phyloP scores from a whole-genome alignment of 2,113 vertebrate species.

The Cervus canadensis region DNA sequence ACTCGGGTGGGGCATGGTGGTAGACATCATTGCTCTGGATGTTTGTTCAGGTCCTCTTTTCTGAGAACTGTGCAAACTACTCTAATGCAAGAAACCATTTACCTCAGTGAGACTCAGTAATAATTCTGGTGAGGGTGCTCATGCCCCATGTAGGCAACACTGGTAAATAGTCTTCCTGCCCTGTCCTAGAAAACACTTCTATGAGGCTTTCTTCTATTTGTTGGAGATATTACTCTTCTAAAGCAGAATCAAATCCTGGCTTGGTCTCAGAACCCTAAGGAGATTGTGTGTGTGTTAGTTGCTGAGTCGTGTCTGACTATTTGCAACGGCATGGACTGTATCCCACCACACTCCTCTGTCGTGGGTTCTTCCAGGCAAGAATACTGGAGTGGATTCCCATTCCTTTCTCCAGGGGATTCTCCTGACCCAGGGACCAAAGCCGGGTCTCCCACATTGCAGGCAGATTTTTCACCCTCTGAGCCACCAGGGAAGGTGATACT shows the following conservation, averaged over 20 bases:
- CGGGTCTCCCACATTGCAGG: background rate
- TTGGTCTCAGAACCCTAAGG: background rate
- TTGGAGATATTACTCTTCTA: background rate
- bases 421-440: background rate
- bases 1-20: accelerated
- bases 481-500: background rate
- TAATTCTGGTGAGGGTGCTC: background rate
- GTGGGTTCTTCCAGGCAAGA: background rate
- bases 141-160: background rate
- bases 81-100: background rate
- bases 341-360: background rate
- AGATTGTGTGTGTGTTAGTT: background rate
- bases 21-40: background rate
- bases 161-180: background rate
- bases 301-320: background rate
- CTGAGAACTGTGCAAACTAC: background rate
- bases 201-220: background rate
- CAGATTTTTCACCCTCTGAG: background rate
- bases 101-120: background rate
- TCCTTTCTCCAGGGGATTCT: background rate
- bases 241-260: background rate
- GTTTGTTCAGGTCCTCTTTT: background rate
- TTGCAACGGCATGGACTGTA: background rate
- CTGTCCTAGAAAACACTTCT: background rate
- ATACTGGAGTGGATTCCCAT: background rate